Base-by-base conservation (phyloP, 2,113 vertebrate species). In the Phyllopteryx taeniolatus region DNA sequence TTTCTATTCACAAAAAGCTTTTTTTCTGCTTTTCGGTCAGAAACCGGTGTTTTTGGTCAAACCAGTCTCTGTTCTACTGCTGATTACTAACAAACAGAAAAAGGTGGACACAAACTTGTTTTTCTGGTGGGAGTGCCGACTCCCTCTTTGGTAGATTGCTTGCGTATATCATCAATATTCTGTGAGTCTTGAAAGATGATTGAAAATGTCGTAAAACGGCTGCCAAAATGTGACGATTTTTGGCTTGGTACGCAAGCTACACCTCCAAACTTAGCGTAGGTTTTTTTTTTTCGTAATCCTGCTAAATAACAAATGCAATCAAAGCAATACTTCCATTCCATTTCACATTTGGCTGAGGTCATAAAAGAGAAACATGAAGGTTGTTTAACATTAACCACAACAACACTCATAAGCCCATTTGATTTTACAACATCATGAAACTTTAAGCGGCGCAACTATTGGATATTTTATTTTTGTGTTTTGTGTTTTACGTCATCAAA, bases 361-460 rank as follows among this genome's bases (percentile, higher is more conserved):
- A 10, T 62, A 62, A 62, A 39, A 62, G 35, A 35, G 35, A 62
- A 43, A 63, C 35, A 64, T 64, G 62, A 64, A 39, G 62, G 11
- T 44, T 44, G 39, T 44, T 22, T 39, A 20, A 20, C 35, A 63
- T 63, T 20, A 10, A 62, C 15, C 10, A 20, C 60, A 62, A 60
- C 59, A 60, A 42, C 17, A 42, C 35, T n/a, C 35, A 43, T 42
- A 44, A 64, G 20, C 19, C 35, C 10, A 43, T 63, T 63, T 20
- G 9, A n/a, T 13, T 64, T 63, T 63, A 63, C 61, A 43, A 43
- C 61, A 64, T 8, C n/a, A 13, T 64, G 43, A 64, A 64, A 64
- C 20, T 64, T 22, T 12, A 64, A 13, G 62, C 11, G 62, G 62
- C 62, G 20, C 61, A 42, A 63, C 62, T 22, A 22, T 64, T 44